Evolutionary conservation across 2,113 vertebrate genomes (phyloP), one percentile per base, ranked within the genome.

Genomic region (Equus przewalskii): DNA sequence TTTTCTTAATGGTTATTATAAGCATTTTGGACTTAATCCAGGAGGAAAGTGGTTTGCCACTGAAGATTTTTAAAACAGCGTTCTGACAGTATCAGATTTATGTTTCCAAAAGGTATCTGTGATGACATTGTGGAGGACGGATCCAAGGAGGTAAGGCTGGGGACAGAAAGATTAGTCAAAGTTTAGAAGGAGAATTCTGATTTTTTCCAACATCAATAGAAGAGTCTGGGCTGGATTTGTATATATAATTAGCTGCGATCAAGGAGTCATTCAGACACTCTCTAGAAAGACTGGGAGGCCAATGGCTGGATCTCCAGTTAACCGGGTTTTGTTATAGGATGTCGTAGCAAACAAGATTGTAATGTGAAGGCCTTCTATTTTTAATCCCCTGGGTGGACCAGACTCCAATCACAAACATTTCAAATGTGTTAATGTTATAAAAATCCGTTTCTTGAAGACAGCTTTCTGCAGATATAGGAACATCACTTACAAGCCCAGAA

Each of bases 371-470:
- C 3, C 28, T 69, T 79, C 73, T 26, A 33, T 96, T 54, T 93
- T 79, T 83, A 64, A 84, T 6, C 62, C 3, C 8, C 60, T 56
- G 62, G 46, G 49, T 83, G 30, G 67, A 64, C n/a, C 26, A 56
- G 80, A 69, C 10, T 75, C 36, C 64, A 75, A 73, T 33, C 81
- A 83, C 19, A 70, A 85, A 41, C 49, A 65, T n/a, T 96, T 64
- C 79, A 92, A 67, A 81, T 83, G 16, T 89, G 44, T 58, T 89
- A 56, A 72, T 89, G 76, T 24, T 84, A 15, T 41, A 81, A 81
- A 81, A 84, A 15, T 80, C 65, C 24, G 60, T 83, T 94, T 97
- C 67, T 86, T 80, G n/a, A 94, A 90, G 90, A 88, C 62, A 60
- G 21, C 22, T 73, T 97, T 94, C 80, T 81, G 54, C 18, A 85